Base-by-base conservation (phyloP, 2,797 vertebrate species). In the Eulemur coronatus region DNA sequence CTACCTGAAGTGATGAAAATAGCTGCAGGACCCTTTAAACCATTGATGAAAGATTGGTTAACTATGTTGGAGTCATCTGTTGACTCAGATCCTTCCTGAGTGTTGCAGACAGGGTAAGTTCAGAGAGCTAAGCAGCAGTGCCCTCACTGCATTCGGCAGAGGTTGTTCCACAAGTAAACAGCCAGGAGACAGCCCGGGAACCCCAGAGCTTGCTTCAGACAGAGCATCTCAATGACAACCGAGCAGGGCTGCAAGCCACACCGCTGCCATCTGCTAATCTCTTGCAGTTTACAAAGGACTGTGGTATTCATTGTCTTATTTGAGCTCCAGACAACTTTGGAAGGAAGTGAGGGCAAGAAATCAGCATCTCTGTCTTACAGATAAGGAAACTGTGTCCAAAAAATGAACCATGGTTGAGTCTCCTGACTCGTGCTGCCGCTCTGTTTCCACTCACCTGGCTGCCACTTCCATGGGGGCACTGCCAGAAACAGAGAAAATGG, bases 21-120 rank as follows among this genome's bases (percentile, higher is more conserved):
- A 65, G 97, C 98, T 96, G 75, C 94, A 95, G 97, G 97, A 97
- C 95, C 96, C 97, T 97, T 97, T 96, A 96, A 96, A 96, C 82
- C 70, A 84, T 78, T 9, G 94, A 76, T 76, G 98, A 98, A 97
- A 98, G 97, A 97, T 96, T 94, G 81, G 90, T 94, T 96, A 95
- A 87, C 96, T 94, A 59, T 61, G 91, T 89, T 61, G n/a, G 73
- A 97, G 95, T 97, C 95, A 85, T 96, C 85, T 72, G 91, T 97
- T 97, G 97, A 97, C 92, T 96, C 96, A 97, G 95, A 98, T 59
- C 80, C 90, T 94, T 94, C 73, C 95, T 50, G 70, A 79, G 84
- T 65, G 57, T 55, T 91, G 63, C 81, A 94, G 85, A 81, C 91
- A 89, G 65, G 80, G 43, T 67, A 67, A 86, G 80, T 65, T 63